These are phyloP conservation scores for Caenorhabditis angaria DNA, from an alignment of 2,888 invertebrate genomes.

Conservation along the genomic window DNA sequence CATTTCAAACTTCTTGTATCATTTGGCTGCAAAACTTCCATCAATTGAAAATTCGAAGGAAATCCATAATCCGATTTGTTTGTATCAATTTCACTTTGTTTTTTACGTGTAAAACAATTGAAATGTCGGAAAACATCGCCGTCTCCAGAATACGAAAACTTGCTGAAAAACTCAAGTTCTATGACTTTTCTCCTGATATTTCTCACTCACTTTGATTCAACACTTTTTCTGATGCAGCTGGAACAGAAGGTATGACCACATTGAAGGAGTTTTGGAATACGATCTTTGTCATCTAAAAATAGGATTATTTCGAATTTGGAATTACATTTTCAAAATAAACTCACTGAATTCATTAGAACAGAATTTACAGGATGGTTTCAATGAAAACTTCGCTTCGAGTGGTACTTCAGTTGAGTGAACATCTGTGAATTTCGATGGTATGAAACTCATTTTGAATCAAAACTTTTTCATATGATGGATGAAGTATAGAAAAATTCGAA, in stretches of 20 bases:
- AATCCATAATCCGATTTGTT: conserved; percentile 5
- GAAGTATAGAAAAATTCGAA: too few relatives aligned
- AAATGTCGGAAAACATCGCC: background rate
- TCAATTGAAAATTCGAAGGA: conserved; percentile 17
- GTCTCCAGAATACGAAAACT: conserved; percentile 9
- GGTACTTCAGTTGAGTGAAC: too few relatives aligned
- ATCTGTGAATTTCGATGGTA: too few relatives aligned
- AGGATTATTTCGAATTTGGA: too few relatives aligned
- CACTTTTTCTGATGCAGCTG: conserved; percentile 4
- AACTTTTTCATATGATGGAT: too few relatives aligned
- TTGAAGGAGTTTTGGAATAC: conserved; percentile 10
- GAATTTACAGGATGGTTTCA: background rate
- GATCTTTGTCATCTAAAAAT: background rate
- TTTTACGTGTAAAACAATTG: conserved; percentile 9
- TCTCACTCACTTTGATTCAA: conserved; percentile 11
- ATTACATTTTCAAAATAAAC: too few relatives aligned
- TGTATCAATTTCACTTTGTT: background rate
- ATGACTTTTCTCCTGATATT: too few relatives aligned
- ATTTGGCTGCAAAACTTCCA: conserved; percentile 9
- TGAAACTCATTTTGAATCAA: too few relatives aligned
- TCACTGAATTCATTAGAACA: background rate
- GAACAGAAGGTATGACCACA: conserved; percentile 19
- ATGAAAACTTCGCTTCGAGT: background rate
- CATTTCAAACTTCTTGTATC: conserved; percentile 13
- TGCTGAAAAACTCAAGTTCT: conserved; percentile 12